phyloP scores from a whole-genome alignment of 2,888 invertebrate genomes.

The Drosophila buzzatii region DNA sequence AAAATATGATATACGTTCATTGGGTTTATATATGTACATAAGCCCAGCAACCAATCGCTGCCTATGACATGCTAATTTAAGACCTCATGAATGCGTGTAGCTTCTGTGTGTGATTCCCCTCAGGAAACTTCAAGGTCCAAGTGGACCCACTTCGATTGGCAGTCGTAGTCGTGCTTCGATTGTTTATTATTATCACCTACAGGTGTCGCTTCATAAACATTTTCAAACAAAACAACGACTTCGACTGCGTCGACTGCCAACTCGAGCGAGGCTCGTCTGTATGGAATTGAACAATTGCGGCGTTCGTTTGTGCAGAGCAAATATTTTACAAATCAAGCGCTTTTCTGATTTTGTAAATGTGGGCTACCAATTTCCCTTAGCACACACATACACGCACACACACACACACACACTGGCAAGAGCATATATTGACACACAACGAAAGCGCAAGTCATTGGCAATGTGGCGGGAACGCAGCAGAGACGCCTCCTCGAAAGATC shows the following conservation, averaged over 20 bases:
- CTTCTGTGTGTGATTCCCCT: constrained; percentile 23
- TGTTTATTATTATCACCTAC: constrained; percentile 81
- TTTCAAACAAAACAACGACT: constrained; percentile 68
- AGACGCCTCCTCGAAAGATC: constrained; percentile 70
- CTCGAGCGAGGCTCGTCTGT: constrained; percentile 46
- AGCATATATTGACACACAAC: constrained; percentile 69
- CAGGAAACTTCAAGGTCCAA: constrained; percentile 14
- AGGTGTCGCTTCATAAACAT: constrained; percentile 80
- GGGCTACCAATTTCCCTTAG: constrained; percentile 79
- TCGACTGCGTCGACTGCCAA: constrained; percentile 33
- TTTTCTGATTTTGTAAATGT: constrained; percentile 81
- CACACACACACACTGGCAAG: constrained; percentile 30
- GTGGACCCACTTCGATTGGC: constrained; percentile 64
- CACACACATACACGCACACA: constrained; percentile 54
- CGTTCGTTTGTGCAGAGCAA: constrained; percentile 78
- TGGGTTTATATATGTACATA: neutral
- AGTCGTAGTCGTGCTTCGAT: constrained; percentile 68
- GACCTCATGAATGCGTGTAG: constrained; percentile 21
- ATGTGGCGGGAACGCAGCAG: constrained; percentile 62
- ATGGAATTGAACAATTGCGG: constrained; percentile 79
- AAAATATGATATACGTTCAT: too few species aligned
- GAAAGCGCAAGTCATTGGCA: constrained; percentile 80
- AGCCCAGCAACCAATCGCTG: too few species aligned
- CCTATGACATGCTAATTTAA: constrained; percentile 16
- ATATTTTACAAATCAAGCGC: constrained; percentile 81